Evolutionary conservation across 2,888 invertebrate genomes (phyloP), one percentile per base, ranked within the genome.

Genomic region (Dione vanillae): DNA sequence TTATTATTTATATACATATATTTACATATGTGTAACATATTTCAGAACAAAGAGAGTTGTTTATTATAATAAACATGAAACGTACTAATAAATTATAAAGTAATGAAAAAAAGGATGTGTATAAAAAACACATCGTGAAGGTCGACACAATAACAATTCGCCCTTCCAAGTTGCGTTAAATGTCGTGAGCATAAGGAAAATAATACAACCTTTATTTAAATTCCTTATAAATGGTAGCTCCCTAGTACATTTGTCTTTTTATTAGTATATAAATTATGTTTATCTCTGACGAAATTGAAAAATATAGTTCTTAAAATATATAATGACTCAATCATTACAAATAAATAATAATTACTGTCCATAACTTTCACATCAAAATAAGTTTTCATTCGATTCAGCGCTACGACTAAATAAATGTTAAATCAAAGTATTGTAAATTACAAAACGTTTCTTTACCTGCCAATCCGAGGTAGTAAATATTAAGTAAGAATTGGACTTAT

Each of bases 121-220:
- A 43, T 52, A 56, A n/a, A n/a, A n/a, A n/a, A n/a, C n/a, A n/a
- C 8, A 9, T 51, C 14, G 27, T 52, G 59, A 54, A 66, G 65
- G 59, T 70, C 61, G 43, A 49, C 47, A 40, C 51, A 52, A 70
- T 67, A 70, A 56, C 54, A 49, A 66, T 49, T 67, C 47, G 54
- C 70, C 65, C 59, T 70, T n/a, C 35, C n/a, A 51, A 40, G 11
- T 47, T 12, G 40, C n/a, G n/a, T 43, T 56, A 27, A 65, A 51
- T 65, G 35, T 58, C 51, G 6, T 43, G 37, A 11, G 37, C 52
- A 37, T 35, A 27, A 49, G 37, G 35, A 61, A 52, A 37, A 52
- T 54, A 52, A 27, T 37, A 56, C 20, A 35, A 47, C 9, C n/a
- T 16, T 56, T 35, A 56, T 56, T 56, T 37, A 16, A 56, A 37